Evolutionary conservation across 1,140 invertebrate species (phyloP).

Genomic region (Euwallacea similis): DNA sequence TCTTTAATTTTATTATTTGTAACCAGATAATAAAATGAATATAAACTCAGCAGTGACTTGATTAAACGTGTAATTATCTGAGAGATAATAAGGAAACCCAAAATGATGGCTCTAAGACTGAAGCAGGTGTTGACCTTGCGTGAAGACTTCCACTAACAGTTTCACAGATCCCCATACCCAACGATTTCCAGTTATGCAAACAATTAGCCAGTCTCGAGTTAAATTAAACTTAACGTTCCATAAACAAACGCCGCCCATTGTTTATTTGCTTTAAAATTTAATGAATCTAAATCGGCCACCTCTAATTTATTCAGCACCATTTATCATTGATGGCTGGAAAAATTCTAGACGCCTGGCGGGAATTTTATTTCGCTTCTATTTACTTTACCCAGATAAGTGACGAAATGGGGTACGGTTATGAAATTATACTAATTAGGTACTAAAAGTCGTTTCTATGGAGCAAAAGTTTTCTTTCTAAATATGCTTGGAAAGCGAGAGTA

Average conservation of each 20-base stretch:
- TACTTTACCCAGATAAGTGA: constrained; percentile 7
- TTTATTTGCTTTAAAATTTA: constrained; percentile 18
- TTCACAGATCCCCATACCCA: too few relatives aligned
- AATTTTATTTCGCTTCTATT: background rate
- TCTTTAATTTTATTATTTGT: background rate
- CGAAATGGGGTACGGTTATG: background rate
- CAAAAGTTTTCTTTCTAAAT: too few relatives aligned
- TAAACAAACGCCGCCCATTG: constrained; percentile 17
- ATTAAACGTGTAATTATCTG: too few relatives aligned
- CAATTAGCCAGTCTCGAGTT: constrained; percentile 3
- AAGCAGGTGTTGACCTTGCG: too few relatives aligned
- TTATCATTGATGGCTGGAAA: constrained; percentile 21
- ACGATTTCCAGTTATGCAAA: background rate
- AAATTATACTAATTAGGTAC: background rate
- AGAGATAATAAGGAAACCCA: too few relatives aligned
- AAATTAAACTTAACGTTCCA: constrained; percentile 14
- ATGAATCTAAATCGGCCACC: constrained; percentile 26
- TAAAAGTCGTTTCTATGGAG: too few relatives aligned
- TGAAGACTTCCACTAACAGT: too few relatives aligned
- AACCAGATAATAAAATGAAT: too few relatives aligned
- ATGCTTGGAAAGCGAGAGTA: too few relatives aligned
- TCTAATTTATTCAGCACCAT: constrained; percentile 11
- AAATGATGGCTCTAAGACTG: too few relatives aligned
- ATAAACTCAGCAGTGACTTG: too few relatives aligned
- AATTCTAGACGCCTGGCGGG: background rate